Evolutionary conservation across 2,888 invertebrate genomes (phyloP), one percentile per base, ranked within the genome.

Genomic region (Scrobipalpa costella): DNA sequence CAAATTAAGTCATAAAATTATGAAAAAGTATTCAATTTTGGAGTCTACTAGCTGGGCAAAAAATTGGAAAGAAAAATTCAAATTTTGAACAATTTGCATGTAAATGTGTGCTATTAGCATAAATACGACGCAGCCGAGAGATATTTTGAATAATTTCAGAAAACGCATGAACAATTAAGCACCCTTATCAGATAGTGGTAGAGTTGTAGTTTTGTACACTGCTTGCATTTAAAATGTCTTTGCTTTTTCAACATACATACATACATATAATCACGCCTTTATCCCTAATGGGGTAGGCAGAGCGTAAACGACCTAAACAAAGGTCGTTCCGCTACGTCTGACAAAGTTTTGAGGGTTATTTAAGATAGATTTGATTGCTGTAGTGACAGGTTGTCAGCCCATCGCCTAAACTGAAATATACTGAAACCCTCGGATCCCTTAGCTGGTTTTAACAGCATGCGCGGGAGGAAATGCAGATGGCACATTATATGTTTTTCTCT

Each of bases 61-160:
- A 52, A 59, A 66, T 64, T 60, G 57, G 63, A 63, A 60, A 63
- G 62, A 49, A 63, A 63, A 64, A 38, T 58, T 58, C 60, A 68
- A 44, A 65, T 64, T 67, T 61, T 57, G 50, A 65, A 63, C 13
- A 63, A 69, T 72, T 70, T 69, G 64, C 69, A 72, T 73, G 68
- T 62, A 71, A 70, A 73, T 69, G 61, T 61, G 21, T n/a, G 52
- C 63, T 59, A 71, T 71, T 69, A 68, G 57, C 67, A 72, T 70
- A 65, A 62, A 62, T 6, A 15, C 44, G 44, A 44, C 44, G 34
- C 15, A 13, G 15, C 33, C 17, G 5, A 7, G 55, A 34, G n/a
- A 1, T 17, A 49, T 55, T 55, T 55, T 55, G 21, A 50, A 50
- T 19, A 17, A 19, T 21, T 9, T 50, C 19, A 5, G 3, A 50